These are phyloP conservation scores for Brachionus rotundiformis DNA, from an alignment of 1,140 invertebrate species.

Conservation along the genomic window DNA sequence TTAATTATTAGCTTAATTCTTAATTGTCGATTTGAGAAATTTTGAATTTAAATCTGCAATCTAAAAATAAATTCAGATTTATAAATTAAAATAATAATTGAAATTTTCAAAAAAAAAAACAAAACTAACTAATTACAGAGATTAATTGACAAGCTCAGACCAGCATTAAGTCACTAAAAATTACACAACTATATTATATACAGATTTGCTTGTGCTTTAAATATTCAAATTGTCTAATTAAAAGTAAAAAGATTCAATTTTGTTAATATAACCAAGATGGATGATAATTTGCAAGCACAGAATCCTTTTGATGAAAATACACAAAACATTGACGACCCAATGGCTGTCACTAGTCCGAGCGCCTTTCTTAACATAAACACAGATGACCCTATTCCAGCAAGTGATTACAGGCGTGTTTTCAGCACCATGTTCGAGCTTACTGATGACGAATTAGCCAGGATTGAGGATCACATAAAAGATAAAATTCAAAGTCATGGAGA, in stretches of 20 bases:
- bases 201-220: not conserved
- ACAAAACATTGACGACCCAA: not conserved
- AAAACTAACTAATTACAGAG: not conserved
- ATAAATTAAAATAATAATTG: not conserved
- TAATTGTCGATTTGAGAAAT: too few relatives aligned
- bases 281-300: not conserved
- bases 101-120: not conserved
- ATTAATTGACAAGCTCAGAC: constrained; percentile 23
- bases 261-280: not conserved
- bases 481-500: constrained; percentile 32
- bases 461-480: constrained; percentile 24
- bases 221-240: not conserved
- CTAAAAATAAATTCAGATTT: not conserved
- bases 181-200: not conserved
- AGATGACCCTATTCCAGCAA: not conserved
- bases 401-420: constrained; percentile 13
- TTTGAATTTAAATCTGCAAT: constrained; percentile 31
- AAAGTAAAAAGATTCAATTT: not conserved
- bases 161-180: not conserved
- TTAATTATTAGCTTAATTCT: too few relatives aligned
- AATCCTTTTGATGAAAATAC: not conserved
- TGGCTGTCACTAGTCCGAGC: not conserved
- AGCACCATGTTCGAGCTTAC: constrained; percentile 34
- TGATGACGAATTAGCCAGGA: constrained; percentile 29
- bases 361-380: not conserved